Evolutionary conservation across 2,888 invertebrate genomes (phyloP), one percentile per base, ranked within the genome.

Genomic region (Lutraria lutraria): DNA sequence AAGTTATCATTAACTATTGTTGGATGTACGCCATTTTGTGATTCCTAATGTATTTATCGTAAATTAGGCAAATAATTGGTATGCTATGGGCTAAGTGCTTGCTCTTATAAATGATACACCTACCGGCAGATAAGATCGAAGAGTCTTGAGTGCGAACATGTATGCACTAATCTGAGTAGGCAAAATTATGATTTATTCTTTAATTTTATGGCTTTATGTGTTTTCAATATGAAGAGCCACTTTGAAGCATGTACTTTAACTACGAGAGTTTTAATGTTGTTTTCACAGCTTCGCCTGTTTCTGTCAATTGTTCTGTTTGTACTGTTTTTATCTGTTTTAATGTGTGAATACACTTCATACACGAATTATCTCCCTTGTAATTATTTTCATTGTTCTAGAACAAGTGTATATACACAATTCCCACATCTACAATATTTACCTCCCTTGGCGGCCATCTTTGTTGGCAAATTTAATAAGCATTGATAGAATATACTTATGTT

Each of bases 211-310:
- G 63, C n/a, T 68, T 68, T 25, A 25, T n/a, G 25, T n/a, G 25
- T 68, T 68, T n/a, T 68, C 25, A n/a, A 68, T 4, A n/a, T 60
- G 12, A 68, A 68, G 25, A 25, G 25, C n/a, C 25, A 25, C n/a
- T n/a, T 68, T 68, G 10, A 68, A 68, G 63, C 63, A 68, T 68
- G 63, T 68, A 68, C 13, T 4, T 68, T 68, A 68, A 25, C 25
- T 25, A 12, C 3, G 25, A 68, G 25, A 68, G 63, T 25, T 25
- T 25, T 68, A 25, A 25, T 68, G 12, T 13, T 68, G n/a, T 68
- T 68, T 21, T 68, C 13, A 68, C 25, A 68, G 63, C 63, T 68
- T 68, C 63, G 63, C 63, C 63, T 68, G 63, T 68, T 68, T 68
- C 63, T 8, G n/a, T 68, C 63, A 68, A 25, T 68, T 25, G 63